A percentile compares a stretch with the other conserved stretches of the same genome.
Conservation (phyloP, 2,797 vertebrate genomes). For the Clarias laeviceps region DNA sequence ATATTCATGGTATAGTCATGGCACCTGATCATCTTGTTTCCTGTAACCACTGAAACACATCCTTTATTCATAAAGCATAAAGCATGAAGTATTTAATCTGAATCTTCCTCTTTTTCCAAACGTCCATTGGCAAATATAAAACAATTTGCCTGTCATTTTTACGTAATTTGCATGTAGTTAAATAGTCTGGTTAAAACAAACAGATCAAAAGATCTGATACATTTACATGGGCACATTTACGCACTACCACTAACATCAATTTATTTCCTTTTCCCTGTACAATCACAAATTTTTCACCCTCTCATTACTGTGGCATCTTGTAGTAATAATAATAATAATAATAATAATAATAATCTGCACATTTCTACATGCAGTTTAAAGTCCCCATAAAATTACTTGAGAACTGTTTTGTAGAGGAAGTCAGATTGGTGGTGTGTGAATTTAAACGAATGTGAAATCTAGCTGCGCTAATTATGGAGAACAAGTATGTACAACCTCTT, state of each 20-base stretch:
- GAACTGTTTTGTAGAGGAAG: neutral
- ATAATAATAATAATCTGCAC: too few relatives aligned
- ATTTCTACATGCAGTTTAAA: neutral
- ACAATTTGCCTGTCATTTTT: neutral
- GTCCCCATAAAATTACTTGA: neutral
- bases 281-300: neutral
- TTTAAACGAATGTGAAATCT: neutral
- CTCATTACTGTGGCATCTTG: neutral
- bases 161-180: neutral
- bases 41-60: neutral
- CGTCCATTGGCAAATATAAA: neutral
- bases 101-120: neutral
- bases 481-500: too few relatives aligned
- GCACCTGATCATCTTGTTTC: neutral
- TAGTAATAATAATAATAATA: too few relatives aligned
- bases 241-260: neutral
- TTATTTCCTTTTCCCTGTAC: neutral
- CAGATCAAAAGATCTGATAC: neutral
- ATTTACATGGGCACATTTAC: neutral
- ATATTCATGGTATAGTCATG: neutral
- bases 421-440: neutral
- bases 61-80: conserved; percentile 1
- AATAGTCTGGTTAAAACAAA: neutral
- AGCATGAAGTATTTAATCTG: neutral
- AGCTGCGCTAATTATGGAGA: neutral